Percentiles rank a stretch among this genome's conserved stretches.
phyloP scores from a whole-genome alignment of 2,888 invertebrate genomes.

The Andrena bucephala region DNA sequence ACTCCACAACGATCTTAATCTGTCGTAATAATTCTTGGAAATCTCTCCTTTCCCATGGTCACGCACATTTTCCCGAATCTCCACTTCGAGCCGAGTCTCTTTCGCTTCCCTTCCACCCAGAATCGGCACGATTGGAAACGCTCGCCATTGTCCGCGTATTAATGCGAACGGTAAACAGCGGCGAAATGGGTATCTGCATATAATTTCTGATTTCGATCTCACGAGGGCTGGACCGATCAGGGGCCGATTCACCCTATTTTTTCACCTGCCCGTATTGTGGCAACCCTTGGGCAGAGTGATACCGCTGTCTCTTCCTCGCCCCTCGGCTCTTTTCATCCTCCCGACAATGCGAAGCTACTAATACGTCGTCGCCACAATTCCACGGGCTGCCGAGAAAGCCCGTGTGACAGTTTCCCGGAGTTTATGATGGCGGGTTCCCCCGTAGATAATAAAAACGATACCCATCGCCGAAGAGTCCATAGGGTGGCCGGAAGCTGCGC shows the following conservation, averaged over 20 bases:
- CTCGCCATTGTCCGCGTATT: neutral
- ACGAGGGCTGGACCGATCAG: conserved; percentile 8
- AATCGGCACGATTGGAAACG: neutral
- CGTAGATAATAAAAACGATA: conserved; percentile 44
- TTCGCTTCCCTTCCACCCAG: neutral
- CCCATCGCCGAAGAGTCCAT: conserved; percentile 1
- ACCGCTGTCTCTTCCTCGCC: conserved; percentile 10
- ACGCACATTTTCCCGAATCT: too few species aligned
- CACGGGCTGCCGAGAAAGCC: conserved; percentile 6
- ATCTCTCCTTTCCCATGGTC: too few species aligned
- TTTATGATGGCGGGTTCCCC: conserved; percentile 51
- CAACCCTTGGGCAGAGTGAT: conserved; percentile 35
- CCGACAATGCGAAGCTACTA: conserved; percentile 49
- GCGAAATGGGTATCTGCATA: conserved; percentile 17
- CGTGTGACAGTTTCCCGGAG: conserved; percentile 54
- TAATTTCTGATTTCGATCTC: conserved; percentile 31
- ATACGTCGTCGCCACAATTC: conserved; percentile 62
- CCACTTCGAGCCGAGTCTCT: neutral
- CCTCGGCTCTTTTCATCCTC: conserved; percentile 19
- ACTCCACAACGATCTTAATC: too few species aligned
- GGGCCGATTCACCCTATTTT: conserved; percentile 45
- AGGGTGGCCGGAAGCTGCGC: neutral
- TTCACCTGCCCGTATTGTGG: conserved; percentile 58
- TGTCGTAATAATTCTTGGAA: too few species aligned
- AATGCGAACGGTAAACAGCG: conserved; percentile 14